Percentiles rank a stretch among this genome's conserved stretches.
Evolutionary conservation across 1,140 invertebrate species (phyloP).

Genomic region (Agrilus planipennis): DNA sequence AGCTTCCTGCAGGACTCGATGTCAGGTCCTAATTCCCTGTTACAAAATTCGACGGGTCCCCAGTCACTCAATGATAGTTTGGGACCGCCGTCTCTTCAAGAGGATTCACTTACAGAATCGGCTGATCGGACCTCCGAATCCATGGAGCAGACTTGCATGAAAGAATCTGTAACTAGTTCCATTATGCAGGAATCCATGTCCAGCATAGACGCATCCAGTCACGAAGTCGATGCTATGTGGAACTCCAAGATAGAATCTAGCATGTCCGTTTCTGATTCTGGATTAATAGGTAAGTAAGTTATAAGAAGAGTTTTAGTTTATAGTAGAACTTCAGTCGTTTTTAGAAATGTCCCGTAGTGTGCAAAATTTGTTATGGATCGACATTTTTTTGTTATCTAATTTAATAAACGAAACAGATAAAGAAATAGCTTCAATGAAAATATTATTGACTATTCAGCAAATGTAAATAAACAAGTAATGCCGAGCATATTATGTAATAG

Average conservation of each 20-base stretch:
- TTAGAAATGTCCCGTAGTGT: no score
- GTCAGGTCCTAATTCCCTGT: constrained; percentile 37
- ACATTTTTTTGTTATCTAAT: no score
- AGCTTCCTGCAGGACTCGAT: constrained; percentile 45
- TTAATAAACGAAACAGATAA: no score
- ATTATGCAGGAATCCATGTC: constrained; percentile 28
- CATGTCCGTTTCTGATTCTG: constrained; percentile 28
- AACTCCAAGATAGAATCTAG: constrained; percentile 26
- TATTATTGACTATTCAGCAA: no score
- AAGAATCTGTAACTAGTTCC: constrained; percentile 3
- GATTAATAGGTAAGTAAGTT: constrained; percentile 27
- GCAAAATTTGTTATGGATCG: no score
- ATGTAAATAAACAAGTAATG: no score
- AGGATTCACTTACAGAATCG: constrained; percentile 24
- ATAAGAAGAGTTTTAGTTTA: no score
- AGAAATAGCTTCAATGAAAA: no score
- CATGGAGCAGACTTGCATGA: neutral
- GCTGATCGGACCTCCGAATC: constrained; percentile 15
- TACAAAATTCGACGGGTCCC: constrained; percentile 29
- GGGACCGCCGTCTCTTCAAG: constrained; percentile 26
- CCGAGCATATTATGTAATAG: no score
- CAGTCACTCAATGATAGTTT: constrained; percentile 29
- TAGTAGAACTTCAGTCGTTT: no score
- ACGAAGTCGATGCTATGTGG: constrained; percentile 23
- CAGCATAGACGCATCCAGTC: constrained; percentile 26